Evolutionary conservation across 1,140 invertebrate species (phyloP), one percentile per base, ranked within the genome.

Genomic region (Alviniconcha marisindica): DNA sequence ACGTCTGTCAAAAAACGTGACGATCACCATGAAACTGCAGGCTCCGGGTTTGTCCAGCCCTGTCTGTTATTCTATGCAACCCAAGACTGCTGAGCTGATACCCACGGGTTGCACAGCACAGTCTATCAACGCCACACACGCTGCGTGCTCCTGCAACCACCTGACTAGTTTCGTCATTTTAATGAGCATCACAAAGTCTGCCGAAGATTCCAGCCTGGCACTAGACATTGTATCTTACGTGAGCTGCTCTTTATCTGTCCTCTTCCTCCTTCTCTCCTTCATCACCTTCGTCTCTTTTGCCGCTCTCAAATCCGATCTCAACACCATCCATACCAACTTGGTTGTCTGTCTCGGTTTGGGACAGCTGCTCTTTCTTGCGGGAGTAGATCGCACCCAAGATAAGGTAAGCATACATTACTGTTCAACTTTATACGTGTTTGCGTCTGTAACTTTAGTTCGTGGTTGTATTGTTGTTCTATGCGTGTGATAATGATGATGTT

Each of bases 161-260:
- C 42, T 77, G 24, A 77, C 74, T 1, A 77, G 74, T 44, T 77
- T 77, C 28, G 42, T 44, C 44, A 44, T 77, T 18, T 28, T 77
- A 15, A 77, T 77, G 74, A 48, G 31, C 14, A 24, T 40, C 10
- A n/a, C 14, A 33, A 48, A 24, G 38, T n/a, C n/a, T n/a, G 10
- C 24, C 10, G 24, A 66, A 10, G 31, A 66, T n/a, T 7, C n/a
- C 7, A 21, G 14, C 73, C 12, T 10, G 5, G 21, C 10, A 7
- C 18, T 40, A 10, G 40, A 74, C 71, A 18, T 48, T 12, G 21
- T 77, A 28, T n/a, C 38, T n/a, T 21, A 7, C 36, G 73, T 76
- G 21, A 33, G 42, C 74, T 24, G 21, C 3, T n/a, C 74, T 3
- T 2, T 77, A 0, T 77, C 74, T n/a, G 18, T 77, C n/a, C 2